A percentile compares a stretch with the other conserved stretches of the same genome.
Conservation (phyloP, 2,888 invertebrate species). For the Eupeodes luniger region DNA sequence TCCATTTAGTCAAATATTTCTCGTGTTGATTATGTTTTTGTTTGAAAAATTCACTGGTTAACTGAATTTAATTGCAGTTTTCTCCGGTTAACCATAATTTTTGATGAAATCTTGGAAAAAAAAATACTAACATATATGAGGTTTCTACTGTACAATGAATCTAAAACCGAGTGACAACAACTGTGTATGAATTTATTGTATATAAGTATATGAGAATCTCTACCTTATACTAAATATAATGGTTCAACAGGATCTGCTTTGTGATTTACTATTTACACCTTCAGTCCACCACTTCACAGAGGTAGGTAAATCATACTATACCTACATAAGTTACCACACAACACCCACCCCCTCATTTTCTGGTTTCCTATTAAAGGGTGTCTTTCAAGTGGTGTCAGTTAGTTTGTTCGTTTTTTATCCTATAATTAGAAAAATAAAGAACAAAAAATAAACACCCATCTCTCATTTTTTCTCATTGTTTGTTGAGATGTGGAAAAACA, state of each 20-base stretch:
- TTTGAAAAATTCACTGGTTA: too few relatives aligned
- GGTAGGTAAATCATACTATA: neutral
- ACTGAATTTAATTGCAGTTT: too few relatives aligned
- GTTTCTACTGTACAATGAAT: constrained; percentile 1
- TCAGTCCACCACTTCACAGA: neutral
- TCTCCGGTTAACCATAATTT: too few relatives aligned
- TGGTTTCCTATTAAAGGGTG: constrained; percentile 16
- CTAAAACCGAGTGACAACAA: constrained; percentile 52
- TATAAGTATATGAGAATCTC: neutral
- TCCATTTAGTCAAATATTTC: too few relatives aligned
- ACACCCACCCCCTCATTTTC: neutral
- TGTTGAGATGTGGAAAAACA: constrained; percentile 37
- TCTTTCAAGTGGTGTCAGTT: constrained; percentile 63
- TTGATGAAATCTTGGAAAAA: too few relatives aligned
- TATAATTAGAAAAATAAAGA: constrained; percentile 72
- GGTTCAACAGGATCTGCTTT: constrained; percentile 68
- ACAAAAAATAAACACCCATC: neutral
- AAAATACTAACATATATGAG: neutral
- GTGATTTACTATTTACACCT: constrained; percentile 62
- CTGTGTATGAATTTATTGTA: constrained; percentile 43
- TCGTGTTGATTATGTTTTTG: too few relatives aligned
- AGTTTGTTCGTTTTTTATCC: constrained; percentile 46
- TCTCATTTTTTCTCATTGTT: neutral
- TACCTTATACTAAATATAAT: constrained; percentile 53
- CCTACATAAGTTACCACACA: neutral